Percentiles rank a stretch among this genome's conserved stretches.
phyloP scores from a whole-genome alignment of 1,140 invertebrate genomes.

The Bemisia tabaci region DNA sequence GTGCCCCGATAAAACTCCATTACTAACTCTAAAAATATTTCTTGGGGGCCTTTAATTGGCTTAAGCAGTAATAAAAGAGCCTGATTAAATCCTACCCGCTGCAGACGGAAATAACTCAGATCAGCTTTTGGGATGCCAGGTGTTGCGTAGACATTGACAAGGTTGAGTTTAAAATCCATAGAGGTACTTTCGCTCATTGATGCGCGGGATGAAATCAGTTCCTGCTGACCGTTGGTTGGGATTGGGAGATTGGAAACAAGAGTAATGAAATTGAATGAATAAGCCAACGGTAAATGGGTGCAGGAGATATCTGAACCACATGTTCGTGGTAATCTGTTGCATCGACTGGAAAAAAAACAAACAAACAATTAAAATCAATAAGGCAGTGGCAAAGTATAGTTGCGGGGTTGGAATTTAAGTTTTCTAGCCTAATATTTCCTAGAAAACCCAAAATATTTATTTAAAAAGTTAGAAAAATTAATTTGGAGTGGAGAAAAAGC shows the following conservation, averaged over 20 bases:
- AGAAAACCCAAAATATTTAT: too few relatives aligned
- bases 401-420: too few relatives aligned
- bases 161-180: conserved; percentile 57
- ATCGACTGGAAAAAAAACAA: conserved; percentile 45
- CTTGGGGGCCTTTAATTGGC: conserved; percentile 69
- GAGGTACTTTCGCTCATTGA: conserved; percentile 50
- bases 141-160: conserved; percentile 46
- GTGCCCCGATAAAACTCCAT: conserved; percentile 68
- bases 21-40: conserved; percentile 68
- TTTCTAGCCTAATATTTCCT: too few relatives aligned
- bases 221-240: conserved; percentile 45
- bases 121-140: conserved; percentile 42
- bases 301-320: conserved; percentile 59
- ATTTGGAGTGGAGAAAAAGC: too few relatives aligned
- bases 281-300: conserved; percentile 58
- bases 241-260: conserved; percentile 71
- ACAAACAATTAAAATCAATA: too few relatives aligned
- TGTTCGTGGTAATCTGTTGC: conserved; percentile 48
- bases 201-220: conserved; percentile 77
- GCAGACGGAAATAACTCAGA: conserved; percentile 49
- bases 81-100: conserved; percentile 37
- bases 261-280: conserved; percentile 83
- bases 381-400: too few relatives aligned
- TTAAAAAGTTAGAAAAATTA: too few relatives aligned
- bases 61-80: conserved; percentile 56